Percentiles rank a stretch among this genome's conserved stretches.
phyloP scores from a whole-genome alignment of 2,797 vertebrate species.

The Cryptoprocta ferox region DNA sequence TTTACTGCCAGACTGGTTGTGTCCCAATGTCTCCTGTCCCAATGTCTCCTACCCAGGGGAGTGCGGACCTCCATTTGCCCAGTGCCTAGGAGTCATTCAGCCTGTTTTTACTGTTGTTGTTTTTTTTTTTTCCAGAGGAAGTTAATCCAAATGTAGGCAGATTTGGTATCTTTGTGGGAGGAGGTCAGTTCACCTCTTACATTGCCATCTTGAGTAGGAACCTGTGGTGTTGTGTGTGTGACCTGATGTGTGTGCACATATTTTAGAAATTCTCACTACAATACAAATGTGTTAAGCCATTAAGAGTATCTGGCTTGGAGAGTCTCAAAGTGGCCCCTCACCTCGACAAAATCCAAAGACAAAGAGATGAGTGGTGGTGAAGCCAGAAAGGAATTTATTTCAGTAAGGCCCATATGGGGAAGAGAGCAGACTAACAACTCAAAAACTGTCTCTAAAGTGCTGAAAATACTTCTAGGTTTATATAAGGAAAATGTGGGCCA shows the following conservation, averaged over 20 bases:
- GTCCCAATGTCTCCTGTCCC: background rate
- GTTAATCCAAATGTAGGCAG: background rate
- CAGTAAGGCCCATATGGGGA: background rate
- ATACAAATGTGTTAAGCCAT: background rate
- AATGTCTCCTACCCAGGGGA: fast-evolving
- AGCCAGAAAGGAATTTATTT: background rate
- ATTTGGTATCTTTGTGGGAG: too few relatives aligned
- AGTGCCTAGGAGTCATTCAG: background rate
- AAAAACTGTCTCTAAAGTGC: background rate
- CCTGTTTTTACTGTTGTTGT: background rate
- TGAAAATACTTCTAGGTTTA: background rate
- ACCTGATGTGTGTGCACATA: background rate
- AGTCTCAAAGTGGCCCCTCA: background rate
- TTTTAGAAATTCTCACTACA: background rate
- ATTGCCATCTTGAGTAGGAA: background rate
- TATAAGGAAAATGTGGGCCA: background rate
- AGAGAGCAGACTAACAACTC: background rate
- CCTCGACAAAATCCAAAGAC: background rate
- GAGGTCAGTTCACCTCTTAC: background rate
- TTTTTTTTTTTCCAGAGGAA: background rate
- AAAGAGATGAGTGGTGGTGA: background rate
- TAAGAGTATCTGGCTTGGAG: background rate
- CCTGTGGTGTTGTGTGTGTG: background rate
- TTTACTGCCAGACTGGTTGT: background rate
- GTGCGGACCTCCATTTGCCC: background rate